A percentile compares a stretch with the other conserved stretches of the same genome.
These are phyloP conservation scores for Agonopterix alstromeriana DNA, from an alignment of 2,888 invertebrate species.

Conservation along the genomic window DNA sequence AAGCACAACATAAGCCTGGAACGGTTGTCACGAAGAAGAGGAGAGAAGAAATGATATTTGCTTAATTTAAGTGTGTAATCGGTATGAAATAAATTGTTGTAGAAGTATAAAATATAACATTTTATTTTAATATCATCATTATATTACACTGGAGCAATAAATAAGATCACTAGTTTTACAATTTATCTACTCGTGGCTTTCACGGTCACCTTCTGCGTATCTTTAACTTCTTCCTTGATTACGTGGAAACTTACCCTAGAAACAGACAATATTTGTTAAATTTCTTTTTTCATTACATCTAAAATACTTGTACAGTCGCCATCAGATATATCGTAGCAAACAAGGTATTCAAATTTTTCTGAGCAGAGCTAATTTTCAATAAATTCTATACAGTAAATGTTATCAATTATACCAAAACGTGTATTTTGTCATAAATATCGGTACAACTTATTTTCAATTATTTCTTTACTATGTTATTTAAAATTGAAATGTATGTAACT, in stretches of 20 bases:
- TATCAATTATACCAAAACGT: too few species aligned
- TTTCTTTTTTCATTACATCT: too few species aligned
- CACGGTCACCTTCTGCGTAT: slow-evolving; percentile 12
- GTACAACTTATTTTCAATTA: too few species aligned
- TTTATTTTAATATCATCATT: background rate
- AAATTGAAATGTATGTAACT: too few species aligned
- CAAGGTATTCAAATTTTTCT: too few species aligned
- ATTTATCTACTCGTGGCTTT: background rate
- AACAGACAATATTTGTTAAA: background rate
- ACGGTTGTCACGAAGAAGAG: slow-evolving; percentile 95
- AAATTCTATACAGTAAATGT: too few species aligned
- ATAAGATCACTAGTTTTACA: background rate
- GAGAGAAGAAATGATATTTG: slow-evolving; percentile 96
- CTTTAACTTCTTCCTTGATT: slow-evolving; percentile 20
- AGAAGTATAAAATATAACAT: background rate
- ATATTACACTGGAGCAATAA: slow-evolving; percentile 1
- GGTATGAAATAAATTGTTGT: background rate
- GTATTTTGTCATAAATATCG: too few species aligned
- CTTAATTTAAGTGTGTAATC: slow-evolving; percentile 61
- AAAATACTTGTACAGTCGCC: too few species aligned
- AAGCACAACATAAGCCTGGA: slow-evolving; percentile 98
- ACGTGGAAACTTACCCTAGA: slow-evolving; percentile 14
- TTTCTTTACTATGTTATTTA: too few species aligned
- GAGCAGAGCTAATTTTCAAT: too few species aligned
- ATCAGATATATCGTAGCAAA: too few species aligned